Base-by-base conservation (phyloP, 2,888 invertebrate species). In the Spilarctia lutea region DNA sequence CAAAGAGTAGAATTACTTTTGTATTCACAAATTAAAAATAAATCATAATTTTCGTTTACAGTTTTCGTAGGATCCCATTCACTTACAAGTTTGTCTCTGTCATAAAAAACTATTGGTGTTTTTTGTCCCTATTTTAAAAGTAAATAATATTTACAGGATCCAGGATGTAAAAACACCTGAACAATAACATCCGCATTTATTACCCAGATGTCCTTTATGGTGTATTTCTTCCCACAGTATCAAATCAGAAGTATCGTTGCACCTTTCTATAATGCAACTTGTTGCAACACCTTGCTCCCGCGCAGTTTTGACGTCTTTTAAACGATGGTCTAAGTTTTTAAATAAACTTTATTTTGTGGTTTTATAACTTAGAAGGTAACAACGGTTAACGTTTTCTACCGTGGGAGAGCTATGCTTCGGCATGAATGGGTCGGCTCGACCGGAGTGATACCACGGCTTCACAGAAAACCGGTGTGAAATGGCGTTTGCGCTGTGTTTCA, bases 231-330 rank as follows among this genome's bases (percentile, higher is more conserved):
- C 80, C 75, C 83, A 81, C 81, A 77, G 74, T 68, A 79, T 75
- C 76, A 73, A 77, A 71, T 67, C 73, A 42, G 42, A 48, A 27
- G 20, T 10, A 69, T 71, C 69, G n/a, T 42, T 77, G 63, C 85
- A 84, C 85, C 85, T 84, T 84, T 79, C 73, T 77, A 69, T 73
- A 70, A 68, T 68, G 66, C 75, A 75, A 82, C 81, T 83, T 84
- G 83, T 76, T 69, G 78, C 83, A 80, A 84, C 93, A 94, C 93
- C 94, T 93, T 93, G 91, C 90, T 84, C 80, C 81, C 82, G 87
- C 86, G 79, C 87, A 89, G 68, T 77, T 76, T 72, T 71, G 60
- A 48, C 68, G 72, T 79, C 77, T 78, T 77, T 77, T 69, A 33
- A 33, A 20, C 68, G 42, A 52, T 78, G 78, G 82, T 83, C 68